Conservation (phyloP, 2,888 invertebrate species). For the Isoperla grammatica region DNA sequence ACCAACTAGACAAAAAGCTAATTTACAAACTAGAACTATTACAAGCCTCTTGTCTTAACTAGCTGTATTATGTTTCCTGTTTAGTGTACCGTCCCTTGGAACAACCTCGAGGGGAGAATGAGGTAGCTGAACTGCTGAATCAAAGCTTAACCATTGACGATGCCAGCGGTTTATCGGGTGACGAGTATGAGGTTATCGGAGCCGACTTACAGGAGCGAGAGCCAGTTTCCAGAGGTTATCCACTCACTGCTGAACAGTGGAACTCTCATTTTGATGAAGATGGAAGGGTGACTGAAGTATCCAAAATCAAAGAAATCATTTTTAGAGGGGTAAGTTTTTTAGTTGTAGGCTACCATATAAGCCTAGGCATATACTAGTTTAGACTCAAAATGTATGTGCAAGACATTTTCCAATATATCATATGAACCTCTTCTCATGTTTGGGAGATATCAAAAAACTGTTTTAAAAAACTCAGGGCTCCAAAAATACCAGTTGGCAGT, state of each 20-base stretch:
- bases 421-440: too few species aligned
- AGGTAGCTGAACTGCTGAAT: constrained; percentile 57
- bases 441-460: too few species aligned
- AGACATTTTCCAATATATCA: too few species aligned
- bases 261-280: constrained; percentile 66
- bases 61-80: too few species aligned
- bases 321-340: constrained; percentile 76
- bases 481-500: too few species aligned
- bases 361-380: too few species aligned
- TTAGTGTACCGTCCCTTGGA: constrained; percentile 35
- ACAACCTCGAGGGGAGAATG: constrained; percentile 42
- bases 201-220: constrained; percentile 65
- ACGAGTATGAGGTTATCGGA: constrained; percentile 65
- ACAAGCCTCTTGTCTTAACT: too few species aligned
- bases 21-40: too few species aligned
- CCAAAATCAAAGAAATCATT: constrained; percentile 75
- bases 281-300: constrained; percentile 73
- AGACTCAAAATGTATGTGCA: too few species aligned
- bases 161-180: constrained; percentile 44
- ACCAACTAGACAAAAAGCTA: too few species aligned
- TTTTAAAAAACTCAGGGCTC: too few species aligned
- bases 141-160: constrained; percentile 37
- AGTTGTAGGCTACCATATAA: too few species aligned
- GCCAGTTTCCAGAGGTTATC: constrained; percentile 61
- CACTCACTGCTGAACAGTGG: constrained; percentile 77